Conservation (phyloP, 2,888 invertebrate species). For the Rhagophthalmus giganteus region DNA sequence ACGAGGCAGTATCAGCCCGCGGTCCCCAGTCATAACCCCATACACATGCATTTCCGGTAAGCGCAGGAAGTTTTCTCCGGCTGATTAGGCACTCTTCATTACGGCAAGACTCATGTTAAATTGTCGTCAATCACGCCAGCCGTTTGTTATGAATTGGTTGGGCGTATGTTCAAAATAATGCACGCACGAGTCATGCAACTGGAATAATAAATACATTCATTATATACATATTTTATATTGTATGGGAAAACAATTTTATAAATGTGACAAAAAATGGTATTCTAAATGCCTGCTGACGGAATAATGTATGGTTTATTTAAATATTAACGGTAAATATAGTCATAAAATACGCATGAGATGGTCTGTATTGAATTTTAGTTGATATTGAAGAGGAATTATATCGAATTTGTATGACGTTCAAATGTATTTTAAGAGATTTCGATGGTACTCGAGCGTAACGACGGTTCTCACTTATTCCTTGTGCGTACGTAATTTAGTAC, state of each 20-base stretch:
- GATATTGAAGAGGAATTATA: too few relatives aligned
- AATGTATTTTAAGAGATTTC: too few relatives aligned
- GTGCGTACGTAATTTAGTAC: too few relatives aligned
- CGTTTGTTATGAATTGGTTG: slow-evolving; percentile 49
- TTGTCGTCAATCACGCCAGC: slow-evolving; percentile 51
- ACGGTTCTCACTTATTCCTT: too few relatives aligned
- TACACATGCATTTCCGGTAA: slow-evolving; percentile 46
- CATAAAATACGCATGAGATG: too few relatives aligned
- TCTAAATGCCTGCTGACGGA: slow-evolving; percentile 44
- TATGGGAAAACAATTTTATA: slow-evolving; percentile 51
- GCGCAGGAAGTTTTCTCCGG: slow-evolving; percentile 48
- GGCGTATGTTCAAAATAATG: slow-evolving; percentile 48
- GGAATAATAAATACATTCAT: slow-evolving; percentile 46
- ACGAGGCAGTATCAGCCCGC: slow-evolving; percentile 18
- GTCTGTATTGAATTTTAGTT: not conserved
- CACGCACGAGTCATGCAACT: slow-evolving; percentile 42
- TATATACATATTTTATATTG: slow-evolving; percentile 48
- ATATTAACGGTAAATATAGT: slow-evolving; percentile 43
- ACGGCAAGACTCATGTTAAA: slow-evolving; percentile 42
- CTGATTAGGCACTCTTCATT: slow-evolving; percentile 53
- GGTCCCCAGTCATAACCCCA: slow-evolving; percentile 45
- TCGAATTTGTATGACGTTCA: too few relatives aligned
- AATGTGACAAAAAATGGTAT: slow-evolving; percentile 49
- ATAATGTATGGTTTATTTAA: slow-evolving; percentile 49
- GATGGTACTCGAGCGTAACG: too few relatives aligned